Base-by-base conservation (phyloP, 2,113 vertebrate species). In the Phyllostomus discolor region DNA sequence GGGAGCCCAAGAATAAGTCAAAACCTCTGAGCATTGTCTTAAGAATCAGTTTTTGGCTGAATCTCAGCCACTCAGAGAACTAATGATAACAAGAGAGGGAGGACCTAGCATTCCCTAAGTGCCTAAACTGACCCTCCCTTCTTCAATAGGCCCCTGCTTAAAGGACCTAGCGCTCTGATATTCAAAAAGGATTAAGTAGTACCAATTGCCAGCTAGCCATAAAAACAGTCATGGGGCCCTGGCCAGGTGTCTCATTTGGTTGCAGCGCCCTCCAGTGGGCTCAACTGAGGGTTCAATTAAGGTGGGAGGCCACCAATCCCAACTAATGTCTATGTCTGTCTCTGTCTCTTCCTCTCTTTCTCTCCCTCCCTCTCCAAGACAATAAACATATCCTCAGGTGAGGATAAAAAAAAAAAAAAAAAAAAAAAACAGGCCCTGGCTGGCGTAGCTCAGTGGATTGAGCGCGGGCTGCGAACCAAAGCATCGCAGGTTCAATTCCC, bases 1-100 rank as follows among this genome's bases (percentile, higher is more conserved):
- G 97, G 97, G 97, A 91, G 96, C 95, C 94, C 89, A 0, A 97
- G 96, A 97, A 79, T 89, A 96, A 98, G 92, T 52, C 35, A 96
- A 95, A 96, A 83, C 22, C 86, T 79, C 90, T 85, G 54, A 46
- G 59, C 38, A 22, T 20, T 17, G 8, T 52, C 62, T 69, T 69
- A 17, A 54, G 38, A 86, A 62, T 89, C 69, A 10, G 38, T 94
- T 85, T 86, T 66, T 79, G 54, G 80, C 35, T 85, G 15, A 80
- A 90, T 76, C 62, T 78, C 57, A 76, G 66, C 10, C 88, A 85
- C 41, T 48, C 35, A 88, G 75, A 72, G 38, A 10, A 73, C 14
- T 24, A 38, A n/a, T 7, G 7, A 33, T 31, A 89, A 84, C 4
- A 5, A 7, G 33, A 72, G 54, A 57, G 20, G 54, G n/a, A 62